phyloP scores from a whole-genome alignment of 2,113 vertebrate genomes.

The Scomber scombrus region DNA sequence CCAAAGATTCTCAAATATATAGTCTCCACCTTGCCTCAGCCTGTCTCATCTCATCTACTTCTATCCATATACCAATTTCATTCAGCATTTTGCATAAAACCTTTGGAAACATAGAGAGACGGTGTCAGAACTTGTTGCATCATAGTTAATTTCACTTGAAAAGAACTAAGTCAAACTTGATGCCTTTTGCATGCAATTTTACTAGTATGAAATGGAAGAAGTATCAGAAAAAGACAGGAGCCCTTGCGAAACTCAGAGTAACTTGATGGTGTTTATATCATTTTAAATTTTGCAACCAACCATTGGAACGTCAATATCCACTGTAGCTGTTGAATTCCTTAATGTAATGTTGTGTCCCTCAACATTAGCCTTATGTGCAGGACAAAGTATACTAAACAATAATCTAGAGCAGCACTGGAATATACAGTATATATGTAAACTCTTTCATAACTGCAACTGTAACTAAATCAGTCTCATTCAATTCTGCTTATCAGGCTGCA shows the following conservation, averaged over 20 bases:
- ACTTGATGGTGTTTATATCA: background rate
- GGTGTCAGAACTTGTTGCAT: background rate
- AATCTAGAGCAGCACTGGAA: too few relatives aligned
- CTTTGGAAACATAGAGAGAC: background rate
- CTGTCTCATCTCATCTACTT: constrained; percentile 2
- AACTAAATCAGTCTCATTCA: too few relatives aligned
- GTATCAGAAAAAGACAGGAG: constrained; percentile 10
- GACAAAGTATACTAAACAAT: background rate
- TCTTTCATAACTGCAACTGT: background rate
- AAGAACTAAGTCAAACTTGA: background rate
- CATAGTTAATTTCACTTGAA: background rate
- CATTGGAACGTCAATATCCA: background rate
- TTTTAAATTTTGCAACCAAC: background rate
- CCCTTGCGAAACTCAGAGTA: background rate
- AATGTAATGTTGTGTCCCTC: too few relatives aligned
- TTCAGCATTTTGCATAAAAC: background rate
- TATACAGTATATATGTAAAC: background rate
- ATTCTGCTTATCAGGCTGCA: too few relatives aligned
- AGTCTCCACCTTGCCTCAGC: background rate
- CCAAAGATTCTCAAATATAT: too few relatives aligned
- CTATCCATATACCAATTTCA: background rate
- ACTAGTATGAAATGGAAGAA: constrained; percentile 1
- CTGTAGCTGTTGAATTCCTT: too few relatives aligned
- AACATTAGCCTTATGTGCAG: background rate
- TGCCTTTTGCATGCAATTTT: background rate